phyloP scores from a whole-genome alignment of 2,888 invertebrate genomes.

The Drosophila atripex region DNA sequence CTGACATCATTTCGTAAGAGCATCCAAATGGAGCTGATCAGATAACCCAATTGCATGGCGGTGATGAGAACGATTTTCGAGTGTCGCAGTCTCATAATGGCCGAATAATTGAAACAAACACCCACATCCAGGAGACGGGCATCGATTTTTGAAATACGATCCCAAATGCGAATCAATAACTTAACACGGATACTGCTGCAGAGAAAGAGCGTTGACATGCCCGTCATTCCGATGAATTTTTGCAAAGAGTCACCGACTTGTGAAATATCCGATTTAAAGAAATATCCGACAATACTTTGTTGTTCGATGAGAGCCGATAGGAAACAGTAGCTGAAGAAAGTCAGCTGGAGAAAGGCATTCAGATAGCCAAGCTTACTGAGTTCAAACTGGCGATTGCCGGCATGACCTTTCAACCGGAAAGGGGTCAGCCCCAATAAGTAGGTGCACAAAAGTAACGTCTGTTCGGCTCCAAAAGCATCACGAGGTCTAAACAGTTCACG shows the following conservation, averaged over 20 bases:
- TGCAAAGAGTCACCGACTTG: constrained; percentile 82
- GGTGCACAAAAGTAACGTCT: constrained; percentile 76
- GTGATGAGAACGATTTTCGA: constrained; percentile 64
- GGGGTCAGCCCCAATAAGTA: constrained; percentile 82
- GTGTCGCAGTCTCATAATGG: constrained; percentile 74
- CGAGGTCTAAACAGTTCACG: constrained; percentile 72
- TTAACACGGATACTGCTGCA: constrained; percentile 71
- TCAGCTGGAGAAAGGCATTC: constrained; percentile 75
- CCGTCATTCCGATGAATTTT: constrained; percentile 80
- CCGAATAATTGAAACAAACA: constrained; percentile 78
- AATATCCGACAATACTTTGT: constrained; percentile 82
- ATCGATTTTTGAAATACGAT: constrained; percentile 71
- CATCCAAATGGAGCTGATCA: constrained; percentile 77
- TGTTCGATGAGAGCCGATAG: constrained; percentile 72
- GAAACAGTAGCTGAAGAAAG: constrained; percentile 81
- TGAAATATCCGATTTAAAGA: constrained; percentile 82
- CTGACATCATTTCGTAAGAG: constrained; percentile 75
- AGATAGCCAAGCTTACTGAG: constrained; percentile 76
- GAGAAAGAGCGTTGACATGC: constrained; percentile 79
- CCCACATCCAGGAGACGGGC: constrained; percentile 70
- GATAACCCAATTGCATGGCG: constrained; percentile 71
- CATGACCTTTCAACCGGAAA: constrained; percentile 66
- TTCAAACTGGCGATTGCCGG: constrained; percentile 57
- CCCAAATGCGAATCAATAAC: constrained; percentile 68
- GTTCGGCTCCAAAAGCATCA: constrained; percentile 81